A percentile compares a stretch with the other conserved stretches of the same genome.
Evolutionary conservation across 2,113 vertebrate species (phyloP).

Genomic region (Lamprologus tigripictilis): DNA sequence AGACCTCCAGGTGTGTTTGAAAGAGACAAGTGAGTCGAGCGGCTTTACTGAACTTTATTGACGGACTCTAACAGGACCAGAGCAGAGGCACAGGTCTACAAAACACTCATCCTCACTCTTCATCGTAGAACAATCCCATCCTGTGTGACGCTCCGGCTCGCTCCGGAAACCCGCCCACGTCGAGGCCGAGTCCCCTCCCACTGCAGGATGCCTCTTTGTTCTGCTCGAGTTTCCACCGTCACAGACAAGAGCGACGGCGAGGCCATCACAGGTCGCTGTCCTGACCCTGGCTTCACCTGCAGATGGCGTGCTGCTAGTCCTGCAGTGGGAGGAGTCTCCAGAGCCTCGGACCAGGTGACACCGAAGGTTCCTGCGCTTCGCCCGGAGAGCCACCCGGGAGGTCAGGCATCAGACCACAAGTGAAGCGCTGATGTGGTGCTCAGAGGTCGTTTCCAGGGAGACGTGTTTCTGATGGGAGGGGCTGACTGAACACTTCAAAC

Average conservation of each 20-base stretch:
- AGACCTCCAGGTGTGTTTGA: not conserved
- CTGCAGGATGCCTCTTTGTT: not conserved
- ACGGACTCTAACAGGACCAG: not conserved
- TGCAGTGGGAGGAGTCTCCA: not conserved
- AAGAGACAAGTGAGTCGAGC: not conserved
- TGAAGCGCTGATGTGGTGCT: not conserved
- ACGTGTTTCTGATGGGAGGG: not conserved
- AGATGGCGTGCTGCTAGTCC: not conserved
- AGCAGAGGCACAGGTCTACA: not conserved
- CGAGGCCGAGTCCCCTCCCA: not conserved
- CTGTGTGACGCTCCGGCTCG: not conserved
- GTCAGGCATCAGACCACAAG: not conserved
- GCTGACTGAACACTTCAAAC: not conserved
- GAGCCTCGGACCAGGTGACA: not conserved
- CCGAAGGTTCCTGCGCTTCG: not conserved
- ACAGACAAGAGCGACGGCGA: not conserved
- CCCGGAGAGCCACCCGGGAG: not conserved
- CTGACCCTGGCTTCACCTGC: not conserved
- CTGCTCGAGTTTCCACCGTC: rapidly evolving
- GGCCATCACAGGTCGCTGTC: not conserved
- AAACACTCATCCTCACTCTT: not conserved
- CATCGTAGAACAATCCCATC: not conserved
- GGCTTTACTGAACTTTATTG: constrained; percentile 7
- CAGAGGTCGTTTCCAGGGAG: not conserved
- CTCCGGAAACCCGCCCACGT: not conserved